These are phyloP conservation scores for Hippolais icterina DNA, from an alignment of 2,113 vertebrate genomes.

Conservation along the genomic window DNA sequence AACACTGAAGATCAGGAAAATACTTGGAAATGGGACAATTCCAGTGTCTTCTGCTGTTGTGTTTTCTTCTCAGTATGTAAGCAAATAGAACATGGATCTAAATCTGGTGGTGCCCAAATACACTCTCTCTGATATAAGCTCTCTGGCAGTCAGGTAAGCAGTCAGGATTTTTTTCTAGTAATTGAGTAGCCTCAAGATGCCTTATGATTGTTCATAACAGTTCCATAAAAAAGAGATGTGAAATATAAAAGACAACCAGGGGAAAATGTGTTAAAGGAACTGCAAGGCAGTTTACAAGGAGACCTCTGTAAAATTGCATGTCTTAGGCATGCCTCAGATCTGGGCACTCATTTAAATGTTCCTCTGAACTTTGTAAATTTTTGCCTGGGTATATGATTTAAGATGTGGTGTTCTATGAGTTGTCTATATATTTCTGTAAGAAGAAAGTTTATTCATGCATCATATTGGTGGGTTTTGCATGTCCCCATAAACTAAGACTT, in stretches of 20 bases:
- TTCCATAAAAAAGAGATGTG: not conserved
- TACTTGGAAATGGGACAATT: not conserved
- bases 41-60: not conserved
- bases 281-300: not conserved
- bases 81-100: not conserved
- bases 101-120: not conserved
- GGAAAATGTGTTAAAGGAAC: not conserved
- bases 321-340: not conserved
- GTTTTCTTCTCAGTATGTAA: not conserved
- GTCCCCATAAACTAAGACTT: not conserved
- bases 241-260: not conserved
- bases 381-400: not conserved
- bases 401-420: not conserved
- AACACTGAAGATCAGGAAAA: not conserved
- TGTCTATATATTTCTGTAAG: not conserved
- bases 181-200: not conserved
- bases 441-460: not conserved
- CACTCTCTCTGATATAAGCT: not conserved
- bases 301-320: not conserved
- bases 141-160: not conserved
- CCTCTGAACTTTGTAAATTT: not conserved
- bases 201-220: not conserved
- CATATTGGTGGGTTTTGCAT: not conserved
- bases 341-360: not conserved
- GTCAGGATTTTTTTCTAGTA: not conserved